Base-by-base conservation (phyloP, 2,888 invertebrate genomes). In the Leptinotarsa rubiginosa region DNA sequence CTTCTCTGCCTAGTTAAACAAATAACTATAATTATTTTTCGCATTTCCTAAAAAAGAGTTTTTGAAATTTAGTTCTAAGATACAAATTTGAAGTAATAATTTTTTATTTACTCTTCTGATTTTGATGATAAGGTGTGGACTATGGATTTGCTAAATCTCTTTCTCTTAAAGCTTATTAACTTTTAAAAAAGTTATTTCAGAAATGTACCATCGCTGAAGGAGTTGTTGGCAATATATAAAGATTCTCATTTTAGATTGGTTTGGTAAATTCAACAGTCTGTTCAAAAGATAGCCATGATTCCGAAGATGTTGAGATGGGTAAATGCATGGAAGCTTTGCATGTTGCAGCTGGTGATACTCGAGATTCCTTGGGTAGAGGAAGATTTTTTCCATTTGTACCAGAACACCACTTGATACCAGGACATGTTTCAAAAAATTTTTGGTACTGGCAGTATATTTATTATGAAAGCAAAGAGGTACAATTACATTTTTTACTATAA, bases 401-500 rank as follows among this genome's bases (percentile, higher is more conserved):
- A 0, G 95, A 96, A 81, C 94, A 95, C 85, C 97, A 98, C 86
- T 89, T 99, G 66, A 96, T 97, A 85, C 98, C 98, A 0, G 94
- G 93, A 78, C 94, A 94, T 77, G 92, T 95, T 56, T 91, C 92
- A 77, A 92, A 92, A 81, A 90, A 89, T 59, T 95, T 94, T 85
- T 99, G 99, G 98, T 97, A 97, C 87, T 96, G 96, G 94, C 92
- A 93, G 83, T 97, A 97, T 87, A 95, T 96, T 77, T 99, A 93
- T 89, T 98, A 98, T 84, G 94, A 96, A 56, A 92, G 94, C 49
- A 94, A 96, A 87, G 96, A 97, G 92, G 96, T 95, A 83, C 86
- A 64, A 4, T 62, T 1, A 59, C 54, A 67, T 50, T 68, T 56
- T 31, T 25, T 41, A 41, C 41, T 41, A 41, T 41, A 16, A 16